Percentiles rank a stretch among this genome's conserved stretches.
These are phyloP conservation scores for Tetramorium simillimum DNA, from an alignment of 1,140 invertebrate species.

Conservation along the genomic window DNA sequence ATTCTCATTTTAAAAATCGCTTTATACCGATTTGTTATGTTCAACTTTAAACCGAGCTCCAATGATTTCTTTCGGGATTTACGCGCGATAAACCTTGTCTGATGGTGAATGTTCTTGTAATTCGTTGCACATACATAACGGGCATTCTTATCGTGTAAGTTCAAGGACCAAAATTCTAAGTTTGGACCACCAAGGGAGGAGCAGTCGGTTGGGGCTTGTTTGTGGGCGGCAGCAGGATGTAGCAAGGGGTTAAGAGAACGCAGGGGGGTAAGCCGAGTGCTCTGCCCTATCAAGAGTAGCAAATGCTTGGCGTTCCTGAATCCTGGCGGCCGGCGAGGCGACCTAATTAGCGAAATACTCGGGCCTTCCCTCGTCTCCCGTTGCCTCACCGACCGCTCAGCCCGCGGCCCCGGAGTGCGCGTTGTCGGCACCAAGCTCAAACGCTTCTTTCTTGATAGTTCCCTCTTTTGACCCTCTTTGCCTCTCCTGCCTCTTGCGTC, in stretches of 20 bases:
- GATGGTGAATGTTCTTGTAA: neutral
- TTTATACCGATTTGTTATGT: neutral
- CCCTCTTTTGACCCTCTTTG: constrained; percentile 50
- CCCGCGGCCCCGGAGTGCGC: constrained; percentile 9
- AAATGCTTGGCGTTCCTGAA: constrained; percentile 82
- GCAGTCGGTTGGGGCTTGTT: constrained; percentile 35
- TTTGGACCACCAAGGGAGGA: constrained; percentile 35
- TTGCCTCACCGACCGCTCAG: constrained; percentile 27
- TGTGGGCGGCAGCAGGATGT: constrained; percentile 17
- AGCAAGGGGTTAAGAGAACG: constrained; percentile 44
- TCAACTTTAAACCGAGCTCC: neutral
- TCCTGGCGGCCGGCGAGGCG: constrained; percentile 77
- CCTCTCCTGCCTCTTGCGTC: neutral
- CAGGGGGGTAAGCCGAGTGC: constrained; percentile 49
- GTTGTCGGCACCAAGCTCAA: constrained; percentile 49
- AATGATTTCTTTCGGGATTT: neutral
- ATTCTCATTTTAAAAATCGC: constrained; percentile 2
- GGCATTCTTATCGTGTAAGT: constrained; percentile 42
- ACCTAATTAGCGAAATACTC: constrained; percentile 84
- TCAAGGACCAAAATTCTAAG: constrained; percentile 58
- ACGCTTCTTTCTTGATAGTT: constrained; percentile 63
- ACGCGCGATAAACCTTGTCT: neutral
- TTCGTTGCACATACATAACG: constrained; percentile 5
- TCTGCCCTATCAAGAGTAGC: constrained; percentile 75
- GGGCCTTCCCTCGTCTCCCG: constrained; percentile 31